Evolutionary conservation across 2,113 vertebrate genomes (phyloP), one percentile per base, ranked within the genome.

Genomic region (Oenanthe melanoleuca): DNA sequence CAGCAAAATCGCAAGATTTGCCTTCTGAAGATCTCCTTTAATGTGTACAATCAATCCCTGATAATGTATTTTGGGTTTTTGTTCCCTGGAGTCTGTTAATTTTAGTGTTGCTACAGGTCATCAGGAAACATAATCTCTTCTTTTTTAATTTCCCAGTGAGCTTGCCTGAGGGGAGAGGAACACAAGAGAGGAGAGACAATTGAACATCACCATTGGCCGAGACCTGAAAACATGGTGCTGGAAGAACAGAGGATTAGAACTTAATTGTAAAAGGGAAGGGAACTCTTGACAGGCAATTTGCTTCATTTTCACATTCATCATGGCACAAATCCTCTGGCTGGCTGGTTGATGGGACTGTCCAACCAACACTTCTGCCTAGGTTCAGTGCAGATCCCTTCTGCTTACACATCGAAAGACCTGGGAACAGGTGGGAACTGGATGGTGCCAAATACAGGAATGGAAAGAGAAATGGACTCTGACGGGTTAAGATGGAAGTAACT

Each of bases 401-500:
- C 72, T 19, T 44, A 55, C 89, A 12, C 80, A 80, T 73, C 3
- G 3, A 70, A 81, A 94, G 52, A 93, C 65, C 93, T 95, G 81
- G 91, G 91, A 94, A 88, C 91, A 94, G 83, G 95, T 91, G 77
- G 94, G 95, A 93, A 37, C 78, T 89, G 84, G 81, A 96, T 96
- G 97, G 94, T 97, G 92, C 95, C 93, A 42, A 89, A 92, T 88
- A 93, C 28, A 2, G 80, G 85, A 90, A 93, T 94, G 90, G 55
- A 85, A 92, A 93, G 96, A 96, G 96, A 88, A 84, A 98, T 99
- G 98, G 98, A 98, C 97, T 97, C 91, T 94, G 97, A 97, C 4
- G 31, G 94, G 94, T 94, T 94, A 98, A 97, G 95, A 98, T 98
- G 98, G 98, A 98, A 98, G 98, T 98, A 95, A 98, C 97, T 96